Base-by-base conservation (phyloP, 1,140 invertebrate genomes). In the Sinella curviseta region DNA sequence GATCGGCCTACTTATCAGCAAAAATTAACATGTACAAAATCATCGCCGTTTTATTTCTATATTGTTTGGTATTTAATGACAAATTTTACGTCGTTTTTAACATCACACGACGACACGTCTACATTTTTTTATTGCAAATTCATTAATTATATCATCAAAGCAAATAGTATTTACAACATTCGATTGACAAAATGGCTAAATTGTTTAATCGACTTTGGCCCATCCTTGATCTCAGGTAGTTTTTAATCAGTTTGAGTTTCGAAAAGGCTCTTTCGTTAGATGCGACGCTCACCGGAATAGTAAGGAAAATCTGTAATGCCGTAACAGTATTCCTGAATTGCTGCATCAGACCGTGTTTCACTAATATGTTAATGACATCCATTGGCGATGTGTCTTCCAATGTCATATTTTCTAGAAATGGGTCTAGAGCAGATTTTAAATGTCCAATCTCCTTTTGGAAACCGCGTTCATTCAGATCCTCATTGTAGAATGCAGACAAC, bases 211-310 rank as follows among this genome's bases (percentile, higher is more conserved):
- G 74, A 70, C 81, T 76, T 60, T 81, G 77, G 16, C 48, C 65
- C 81, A 83, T 84, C 60, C 77, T 80, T 39, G 83, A 83, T 76
- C 82, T 60, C 34, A 83, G 74, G 79, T 84, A 82, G 78, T 83
- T 84, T 81, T 82, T 82, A 31, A 84, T 81, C 30, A 84, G 39
- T 76, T 84, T 84, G 60, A 84, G 74, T 77, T 83, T 83, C 20
- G 82, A 85, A 60, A 84, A 84, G 31, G 81, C 81, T 74, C 82
- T 80, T 54, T 84, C 83, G 17, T 33, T 76, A 36, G 67, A 76
- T 31, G 83, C 78, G 36, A 82, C 76, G 76, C 48, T 84, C 26
- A 84, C 78, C 12, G 81, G 75, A 79, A 82, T 35, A 76, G 83
- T 84, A 16, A 84, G 78, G 48, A 83, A 83, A 75, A 83, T 60